Evolutionary conservation across 2,797 vertebrate species (phyloP).

Genomic region (Tokudaia tokunoshimensis): DNA sequence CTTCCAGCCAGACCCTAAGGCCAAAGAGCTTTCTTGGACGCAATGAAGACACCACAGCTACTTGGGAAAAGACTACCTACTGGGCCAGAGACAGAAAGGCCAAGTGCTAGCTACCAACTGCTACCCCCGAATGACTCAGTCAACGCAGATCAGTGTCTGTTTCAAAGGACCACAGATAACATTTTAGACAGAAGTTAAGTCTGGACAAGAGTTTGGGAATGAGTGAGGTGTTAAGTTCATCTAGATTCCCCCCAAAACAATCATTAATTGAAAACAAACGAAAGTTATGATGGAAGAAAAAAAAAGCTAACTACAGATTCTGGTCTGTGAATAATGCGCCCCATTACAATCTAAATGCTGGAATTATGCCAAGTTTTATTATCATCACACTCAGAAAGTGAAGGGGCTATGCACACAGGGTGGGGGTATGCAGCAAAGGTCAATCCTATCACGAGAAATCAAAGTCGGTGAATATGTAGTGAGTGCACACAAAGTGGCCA

Average conservation of each 20-base stretch:
- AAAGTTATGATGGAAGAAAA: not conserved
- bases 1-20: not conserved
- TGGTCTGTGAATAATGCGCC: not conserved
- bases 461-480: not conserved
- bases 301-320: not conserved
- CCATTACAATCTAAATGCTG: not conserved
- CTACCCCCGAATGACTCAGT: not conserved
- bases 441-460: not conserved
- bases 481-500: not conserved
- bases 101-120: not conserved
- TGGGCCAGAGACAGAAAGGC: not conserved
- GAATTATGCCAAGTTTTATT: slow-evolving; percentile 25
- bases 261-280: not conserved
- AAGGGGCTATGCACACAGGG: not conserved
- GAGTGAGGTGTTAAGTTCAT: not conserved
- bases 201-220: not conserved
- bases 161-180: not conserved
- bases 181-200: not conserved
- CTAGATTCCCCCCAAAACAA: not conserved
- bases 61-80: not conserved
- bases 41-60: not conserved
- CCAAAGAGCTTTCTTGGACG: not conserved
- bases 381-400: not conserved
- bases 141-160: not conserved
- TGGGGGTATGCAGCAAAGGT: not conserved